Base-by-base conservation (phyloP, 1,140 invertebrate species). In the Sitophilus oryzae region DNA sequence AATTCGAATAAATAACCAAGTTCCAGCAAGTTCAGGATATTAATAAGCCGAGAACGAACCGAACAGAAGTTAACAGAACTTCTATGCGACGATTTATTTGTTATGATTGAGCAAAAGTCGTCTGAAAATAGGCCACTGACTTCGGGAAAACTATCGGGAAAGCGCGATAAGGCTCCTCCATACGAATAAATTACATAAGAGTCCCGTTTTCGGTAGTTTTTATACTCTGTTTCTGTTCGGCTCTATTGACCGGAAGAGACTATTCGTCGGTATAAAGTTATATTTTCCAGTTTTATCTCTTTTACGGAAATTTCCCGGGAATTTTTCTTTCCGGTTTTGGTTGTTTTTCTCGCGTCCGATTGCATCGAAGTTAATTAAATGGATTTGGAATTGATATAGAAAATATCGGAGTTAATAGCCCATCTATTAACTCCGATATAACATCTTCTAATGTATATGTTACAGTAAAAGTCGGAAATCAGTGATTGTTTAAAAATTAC, bases 1-100 rank as follows among this genome's bases (percentile, higher is more conserved):
- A n/a, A n/a, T n/a, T n/a, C n/a, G n/a, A n/a, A n/a, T n/a, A n/a
- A n/a, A n/a, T n/a, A n/a, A n/a, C n/a, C n/a, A n/a, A n/a, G n/a
- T n/a, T n/a, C n/a, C n/a, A n/a, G n/a, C n/a, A n/a, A n/a, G n/a
- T n/a, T n/a, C n/a, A n/a, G n/a, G n/a, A n/a, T n/a, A n/a, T n/a
- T n/a, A n/a, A n/a, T n/a, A n/a, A n/a, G n/a, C n/a, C n/a, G n/a
- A n/a, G n/a, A n/a, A n/a, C n/a, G 42, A 38, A 53, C 40, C 46
- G 46, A 53, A 36, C 21, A 50, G 66, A 61, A 63, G 62, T 38
- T 48, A 46, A 42, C 51, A 51, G 43, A 59, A 23, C 45, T 56
- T 41, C 49, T 50, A 21, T 42, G 15, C 30, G 30, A 43, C 36
- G 38, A 53, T 58, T 58, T 54, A 48, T 54, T 30, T 54, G 52